Base-by-base conservation (phyloP, 2,888 invertebrate genomes). In the Scelioninae gen. 1 region DNA sequence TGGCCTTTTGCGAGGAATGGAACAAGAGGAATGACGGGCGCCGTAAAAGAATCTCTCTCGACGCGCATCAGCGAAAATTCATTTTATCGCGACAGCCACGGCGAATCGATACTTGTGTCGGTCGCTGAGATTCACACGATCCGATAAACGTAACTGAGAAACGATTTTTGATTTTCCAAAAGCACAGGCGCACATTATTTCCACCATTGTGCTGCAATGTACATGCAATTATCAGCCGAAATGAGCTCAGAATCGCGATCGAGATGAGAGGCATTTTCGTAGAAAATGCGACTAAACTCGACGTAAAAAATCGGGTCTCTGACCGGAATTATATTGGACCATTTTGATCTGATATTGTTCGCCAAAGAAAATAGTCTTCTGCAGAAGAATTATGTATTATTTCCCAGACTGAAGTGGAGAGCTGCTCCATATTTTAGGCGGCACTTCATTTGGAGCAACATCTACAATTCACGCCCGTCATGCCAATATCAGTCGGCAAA, bases 21-120 rank as follows among this genome's bases (percentile, higher is more conserved):
- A 55, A 16, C 34, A 34, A 34, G n/a, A 58, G 38, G 4, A 56
- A 38, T 10, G 55, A 56, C 55, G 31, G n/a, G 8, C 16, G 55
- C 55, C 38, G 55, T 15, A 38, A 40, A 66, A 76, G 66, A 76
- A 76, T 75, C 74, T 72, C 53, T 32, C 32, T 58, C 53, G 10
- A 9, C 11, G 45, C 23, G 63, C 53, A 38, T 75, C 75, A 49
- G 55, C 60, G 62, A 60, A 56, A 79, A 79, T 72, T 47, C 79
- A 72, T 72, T 79, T 72, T 72, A 79, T 72, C 53, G 79, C 79
- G 79, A 72, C 71, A 71, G 76, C 55, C 31, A 49, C 43, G 53
- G 31, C 15, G 69, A 62, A 66, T 81, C 69, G 81, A 81, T 81
- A 69, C 16, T 15, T 47, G 23, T 23, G 23, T 23, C n/a, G n/a